Evolutionary conservation across 2,888 invertebrate genomes (phyloP).

Genomic region (Cryptus armator): DNA sequence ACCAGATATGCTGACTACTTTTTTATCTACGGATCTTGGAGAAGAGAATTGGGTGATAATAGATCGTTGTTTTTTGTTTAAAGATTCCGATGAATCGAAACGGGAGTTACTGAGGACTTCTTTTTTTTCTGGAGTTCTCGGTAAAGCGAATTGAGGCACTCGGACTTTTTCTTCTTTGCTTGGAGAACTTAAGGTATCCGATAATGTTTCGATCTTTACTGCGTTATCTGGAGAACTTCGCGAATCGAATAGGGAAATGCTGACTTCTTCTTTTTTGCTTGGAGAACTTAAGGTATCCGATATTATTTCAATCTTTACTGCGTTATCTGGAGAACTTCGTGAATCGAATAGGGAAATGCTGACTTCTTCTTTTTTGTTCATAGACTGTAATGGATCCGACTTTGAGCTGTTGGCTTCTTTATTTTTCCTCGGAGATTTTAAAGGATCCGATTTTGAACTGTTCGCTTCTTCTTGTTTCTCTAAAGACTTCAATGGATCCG

Average conservation of each 20-base stretch:
- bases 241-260: neutral
- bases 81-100: neutral
- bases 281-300: neutral
- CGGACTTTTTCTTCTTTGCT: neutral
- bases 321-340: neutral
- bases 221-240: neutral
- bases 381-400: conserved; percentile 8
- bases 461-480: too few relatives aligned
- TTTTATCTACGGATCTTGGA: neutral
- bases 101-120: neutral
- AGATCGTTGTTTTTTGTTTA: neutral
- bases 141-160: neutral
- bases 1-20: neutral
- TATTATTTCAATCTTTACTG: neutral
- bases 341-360: neutral
- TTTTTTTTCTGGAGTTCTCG: neutral
- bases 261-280: neutral
- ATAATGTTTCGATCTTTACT: neutral
- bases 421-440: neutral
- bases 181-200: neutral
- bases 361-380: neutral
- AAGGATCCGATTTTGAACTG: too few relatives aligned
- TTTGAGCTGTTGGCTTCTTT: conserved; percentile 2
- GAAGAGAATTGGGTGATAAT: neutral
- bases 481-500: neutral